Evolutionary conservation across 2,888 invertebrate genomes (phyloP), one percentile per base, ranked within the genome.

Genomic region (Chesias legatella): DNA sequence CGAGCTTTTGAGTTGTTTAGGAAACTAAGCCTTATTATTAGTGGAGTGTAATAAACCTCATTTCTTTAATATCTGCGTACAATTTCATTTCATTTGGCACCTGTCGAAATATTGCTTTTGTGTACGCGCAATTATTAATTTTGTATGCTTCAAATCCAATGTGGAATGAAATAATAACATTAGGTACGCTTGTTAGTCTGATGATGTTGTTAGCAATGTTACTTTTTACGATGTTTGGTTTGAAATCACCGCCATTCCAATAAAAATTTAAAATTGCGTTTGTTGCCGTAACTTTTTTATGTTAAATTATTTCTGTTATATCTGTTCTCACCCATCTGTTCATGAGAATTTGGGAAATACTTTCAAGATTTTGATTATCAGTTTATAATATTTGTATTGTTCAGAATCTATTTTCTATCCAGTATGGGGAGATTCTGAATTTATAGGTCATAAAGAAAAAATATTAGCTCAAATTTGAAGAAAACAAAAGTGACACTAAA

Each of bases 91-190:
- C 10, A 6, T 30, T 33, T 17, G 26, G 57, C 73, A 71, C 70
- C 64, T 73, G 72, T 68, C 67, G 63, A 69, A 73, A 69, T 60
- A 64, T 55, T 55, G 55, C 53, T 51, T 44, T 61, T 63, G 65
- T 73, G 66, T 59, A 50, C 56, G 59, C 60, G 73, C 70, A 81
- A 86, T 86, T 84, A 85, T 73, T 80, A 75, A 86, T 85, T 85
- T 74, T 48, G 74, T 80, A 85, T 80, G 86, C 73, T 58, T 71
- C 77, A 72, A 78, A 77, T 78, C 73, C 79, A 81, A 84, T 80
- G 79, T 40, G 40, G 69, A 65, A 62, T 75, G 70, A 74, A 77
- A 73, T 58, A 67, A 73, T 58, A 67, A 73, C 60, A 79, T 84
- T 82, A 73, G 79, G 51, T 56, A 81, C 69, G 85, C 84, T 79